These are phyloP conservation scores for Serilophus lunatus DNA, from an alignment of 2,113 vertebrate species.

Conservation along the genomic window DNA sequence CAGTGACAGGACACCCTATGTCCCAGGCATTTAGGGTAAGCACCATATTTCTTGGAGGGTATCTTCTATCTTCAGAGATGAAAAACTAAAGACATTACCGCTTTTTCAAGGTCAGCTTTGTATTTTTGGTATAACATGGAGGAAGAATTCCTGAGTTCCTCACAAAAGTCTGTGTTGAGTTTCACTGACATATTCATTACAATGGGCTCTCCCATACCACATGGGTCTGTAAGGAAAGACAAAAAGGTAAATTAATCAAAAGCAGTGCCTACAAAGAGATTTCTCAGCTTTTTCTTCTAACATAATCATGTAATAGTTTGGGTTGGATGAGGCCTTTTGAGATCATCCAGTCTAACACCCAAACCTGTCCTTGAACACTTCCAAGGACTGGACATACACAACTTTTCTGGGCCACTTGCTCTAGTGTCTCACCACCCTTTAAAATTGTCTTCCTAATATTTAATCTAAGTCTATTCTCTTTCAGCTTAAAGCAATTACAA, in stretches of 20 bases:
- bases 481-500: not conserved
- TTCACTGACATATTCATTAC: slow-evolving; percentile 62
- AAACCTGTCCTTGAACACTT: not conserved
- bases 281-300: not conserved
- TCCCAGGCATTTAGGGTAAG: not conserved
- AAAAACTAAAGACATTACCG: slow-evolving; percentile 58
- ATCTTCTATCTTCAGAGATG: not conserved
- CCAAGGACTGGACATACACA: rapidly evolving
- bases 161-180: slow-evolving; percentile 51
- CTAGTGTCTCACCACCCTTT: not conserved
- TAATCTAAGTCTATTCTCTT: not conserved
- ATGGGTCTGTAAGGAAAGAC: not conserved
- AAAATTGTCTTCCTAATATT: not conserved
- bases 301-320: not conserved
- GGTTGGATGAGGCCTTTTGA: not conserved
- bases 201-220: not conserved
- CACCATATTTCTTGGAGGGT: not conserved
- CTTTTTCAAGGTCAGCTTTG: slow-evolving; percentile 70
- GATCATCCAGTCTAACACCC: not conserved
- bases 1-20: not conserved
- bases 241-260: not conserved
- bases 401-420: not conserved
- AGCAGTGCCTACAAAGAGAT: not conserved
- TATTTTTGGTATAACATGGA: slow-evolving; percentile 64
- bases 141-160: slow-evolving; percentile 60